Percentiles rank a stretch among this genome's conserved stretches.
These are phyloP conservation scores for Palythoa caribaeorum DNA, from an alignment of 92 coral and sea anemone genomes.

Conservation along the genomic window DNA sequence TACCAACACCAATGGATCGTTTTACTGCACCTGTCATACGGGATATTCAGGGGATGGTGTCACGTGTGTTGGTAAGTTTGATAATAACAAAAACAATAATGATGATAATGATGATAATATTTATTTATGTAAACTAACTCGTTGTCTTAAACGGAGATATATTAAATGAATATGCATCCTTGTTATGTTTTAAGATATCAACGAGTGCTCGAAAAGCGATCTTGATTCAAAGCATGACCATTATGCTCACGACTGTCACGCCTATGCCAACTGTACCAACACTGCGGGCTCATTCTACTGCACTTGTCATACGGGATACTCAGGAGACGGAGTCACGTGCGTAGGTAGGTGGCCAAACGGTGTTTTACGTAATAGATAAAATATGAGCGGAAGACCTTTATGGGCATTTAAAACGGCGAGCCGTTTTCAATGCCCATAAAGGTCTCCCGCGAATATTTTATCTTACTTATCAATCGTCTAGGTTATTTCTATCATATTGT, in stretches of 20 bases:
- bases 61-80: conserved; percentile 69
- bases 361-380: too few relatives aligned
- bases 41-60: conserved; percentile 92
- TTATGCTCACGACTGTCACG: conserved; percentile 77
- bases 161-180: background rate
- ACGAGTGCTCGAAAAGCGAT: conserved; percentile 27
- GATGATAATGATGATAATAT: background rate
- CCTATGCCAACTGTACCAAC: conserved; percentile 88
- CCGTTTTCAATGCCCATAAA: too few relatives aligned
- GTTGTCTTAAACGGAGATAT: too few relatives aligned
- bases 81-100: background rate
- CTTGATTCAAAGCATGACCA: conserved; percentile 53
- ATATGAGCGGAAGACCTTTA: too few relatives aligned
- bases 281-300: conserved; percentile 90
- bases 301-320: conserved; percentile 82
- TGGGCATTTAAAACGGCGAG: too few relatives aligned
- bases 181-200: background rate
- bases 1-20: conserved; percentile 87
- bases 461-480: too few relatives aligned
- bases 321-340: conserved; percentile 86
- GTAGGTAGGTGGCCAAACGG: conserved; percentile 52
- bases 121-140: too few relatives aligned
- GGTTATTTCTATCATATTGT: too few relatives aligned
- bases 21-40: conserved; percentile 83
- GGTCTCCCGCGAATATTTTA: too few relatives aligned